Base-by-base conservation (phyloP, 2,797 vertebrate genomes). In the Chaenodraco wilsoni region DNA sequence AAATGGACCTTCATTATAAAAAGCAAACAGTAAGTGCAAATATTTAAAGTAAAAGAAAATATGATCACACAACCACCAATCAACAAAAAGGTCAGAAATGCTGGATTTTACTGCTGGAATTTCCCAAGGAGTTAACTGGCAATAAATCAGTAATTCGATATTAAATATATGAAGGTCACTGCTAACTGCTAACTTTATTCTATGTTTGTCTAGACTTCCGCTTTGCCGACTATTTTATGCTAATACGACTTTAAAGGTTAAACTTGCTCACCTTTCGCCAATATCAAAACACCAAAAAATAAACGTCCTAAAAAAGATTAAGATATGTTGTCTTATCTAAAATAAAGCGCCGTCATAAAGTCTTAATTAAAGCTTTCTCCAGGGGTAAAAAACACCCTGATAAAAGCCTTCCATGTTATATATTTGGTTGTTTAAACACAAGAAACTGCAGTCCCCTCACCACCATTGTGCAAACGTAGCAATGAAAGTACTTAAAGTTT, bases 381-480 rank as follows among this genome's bases (percentile, higher is more conserved):
- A 48, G 41, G 69, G 49, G 60, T 79, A 27, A 23, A 50, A 37
- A 37, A 23, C 14, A 19, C 31, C 11, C 23, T 54, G 3, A 19
- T 17, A 54, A 71, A 72, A 57, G 15, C 1, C 13, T 3, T n/a
- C 10, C 5, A 10, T 33, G 55, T 77, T 27, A 15, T 8, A 49
- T 15, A 58, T 65, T 49, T 45, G n/a, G 27, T 60, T n/a, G 11
- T 55, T 79, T 60, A 60, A 64, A 64, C 9, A 65, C 17, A 48
- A 51, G 6, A 59, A 21, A 50, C 33, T 2, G 3, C 16, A 33
- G 43, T 3, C 55, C 69, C 67, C 56, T 76, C 79, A 84, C 73
- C 65, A 48, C 19, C 50, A 51, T 8, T 83, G 87, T 91, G 88
- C 88, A 91, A 91, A 87, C 45, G 54, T 3, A 78, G 83, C 79